Evolutionary conservation across 2,888 invertebrate genomes (phyloP).

Genomic region (Idaea biselata): DNA sequence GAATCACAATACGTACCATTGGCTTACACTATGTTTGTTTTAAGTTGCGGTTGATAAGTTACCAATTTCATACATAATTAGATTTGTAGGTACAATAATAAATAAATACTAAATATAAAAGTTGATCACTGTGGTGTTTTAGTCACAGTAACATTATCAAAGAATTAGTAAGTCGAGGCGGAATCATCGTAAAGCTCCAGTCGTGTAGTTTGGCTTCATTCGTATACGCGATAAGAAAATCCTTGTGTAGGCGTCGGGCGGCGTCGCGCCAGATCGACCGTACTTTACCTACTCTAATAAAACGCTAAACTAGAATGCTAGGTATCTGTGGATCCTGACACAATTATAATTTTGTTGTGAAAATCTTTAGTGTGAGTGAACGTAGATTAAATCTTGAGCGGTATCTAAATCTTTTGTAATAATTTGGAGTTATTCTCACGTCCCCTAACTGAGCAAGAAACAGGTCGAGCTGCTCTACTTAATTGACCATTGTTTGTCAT

Average conservation of each 20-base stretch:
- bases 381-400: slow-evolving; percentile 22
- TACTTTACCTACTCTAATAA: background rate
- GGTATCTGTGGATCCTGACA: background rate
- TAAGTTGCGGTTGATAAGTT: slow-evolving; percentile 20
- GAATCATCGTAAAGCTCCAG: background rate
- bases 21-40: slow-evolving; percentile 23
- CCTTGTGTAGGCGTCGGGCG: background rate
- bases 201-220: background rate
- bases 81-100: slow-evolving; percentile 10
- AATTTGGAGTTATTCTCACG: slow-evolving; percentile 53
- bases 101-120: background rate
- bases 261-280: background rate
- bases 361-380: slow-evolving; percentile 23
- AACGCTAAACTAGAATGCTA: background rate
- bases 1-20: slow-evolving; percentile 27
- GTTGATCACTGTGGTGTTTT: background rate
- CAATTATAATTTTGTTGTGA: slow-evolving; percentile 6
- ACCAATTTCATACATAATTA: background rate
- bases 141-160: background rate
- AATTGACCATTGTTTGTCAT: slow-evolving; percentile 78
- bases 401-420: slow-evolving; percentile 27
- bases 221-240: background rate
- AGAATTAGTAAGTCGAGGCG: background rate
- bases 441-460: slow-evolving; percentile 44
- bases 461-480: slow-evolving; percentile 54